These are phyloP conservation scores for Atethmia centrago DNA, from an alignment of 2,888 invertebrate genomes.

Conservation along the genomic window DNA sequence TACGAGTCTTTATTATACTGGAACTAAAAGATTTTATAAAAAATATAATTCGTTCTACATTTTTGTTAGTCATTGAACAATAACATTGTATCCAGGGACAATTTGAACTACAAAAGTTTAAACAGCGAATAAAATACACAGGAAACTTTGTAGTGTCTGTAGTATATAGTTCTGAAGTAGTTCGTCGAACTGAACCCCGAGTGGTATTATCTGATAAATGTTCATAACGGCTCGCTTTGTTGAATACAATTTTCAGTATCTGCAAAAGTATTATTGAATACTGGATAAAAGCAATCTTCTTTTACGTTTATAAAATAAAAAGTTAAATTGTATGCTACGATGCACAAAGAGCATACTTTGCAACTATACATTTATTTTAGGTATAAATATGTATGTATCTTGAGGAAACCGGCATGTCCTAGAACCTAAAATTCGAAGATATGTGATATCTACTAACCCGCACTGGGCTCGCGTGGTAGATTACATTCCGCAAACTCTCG, in stretches of 20 bases:
- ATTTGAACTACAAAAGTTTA: constrained; percentile 15
- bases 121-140: constrained; percentile 1
- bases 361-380: background rate
- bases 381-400: background rate
- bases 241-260: constrained; percentile 22
- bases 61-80: background rate
- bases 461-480: no score
- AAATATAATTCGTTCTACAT: background rate
- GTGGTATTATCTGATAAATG: constrained; percentile 28
- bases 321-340: constrained; percentile 8
- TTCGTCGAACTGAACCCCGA: constrained; percentile 18
- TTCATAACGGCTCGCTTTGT: constrained; percentile 21
- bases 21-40: background rate
- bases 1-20: background rate
- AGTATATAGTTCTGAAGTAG: constrained; percentile 22
- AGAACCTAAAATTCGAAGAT: no score
- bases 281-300: constrained; percentile 22
- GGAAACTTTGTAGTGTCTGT: constrained; percentile 9
- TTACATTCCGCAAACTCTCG: no score
- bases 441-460: no score
- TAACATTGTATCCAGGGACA: background rate
- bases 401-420: no score
- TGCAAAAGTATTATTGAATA: constrained; percentile 32
- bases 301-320: constrained; percentile 31
- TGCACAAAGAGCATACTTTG: constrained; percentile 5